Evolutionary conservation across 2,888 invertebrate genomes (phyloP), one percentile per base, ranked within the genome.

Genomic region (Spisula subtruncata): DNA sequence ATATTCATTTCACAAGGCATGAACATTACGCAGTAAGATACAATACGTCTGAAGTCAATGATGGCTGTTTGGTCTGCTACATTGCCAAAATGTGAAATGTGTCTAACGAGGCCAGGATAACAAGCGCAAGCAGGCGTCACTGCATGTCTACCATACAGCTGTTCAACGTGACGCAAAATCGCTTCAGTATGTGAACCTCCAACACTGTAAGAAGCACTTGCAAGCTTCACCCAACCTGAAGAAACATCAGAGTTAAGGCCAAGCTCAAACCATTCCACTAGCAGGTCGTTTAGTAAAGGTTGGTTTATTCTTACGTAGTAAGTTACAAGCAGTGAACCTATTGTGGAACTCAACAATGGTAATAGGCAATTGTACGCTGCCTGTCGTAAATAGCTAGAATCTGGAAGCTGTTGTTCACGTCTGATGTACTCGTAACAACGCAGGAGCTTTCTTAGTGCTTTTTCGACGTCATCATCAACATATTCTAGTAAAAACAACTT

Each of bases 1-100:
- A 60, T 60, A 46, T 48, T 46, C 18, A 41, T 4, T 51, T 84
- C 84, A 71, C 84, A 35, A 41, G 10, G 84, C 25, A 84, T 20
- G 32, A 56, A 82, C 1, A 20, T 32, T 32, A 56, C 12, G 66
- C 66, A 35, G 25, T n/a, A 35, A 18, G 54, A 14, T 20, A 60
- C 54, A 60, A 20, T 20, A 4, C 25, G 60, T 60, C 60, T n/a
- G 60, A 20, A 20, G 18, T 18, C 60, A n/a, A 8, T 0, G 25
- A 20, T 20, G 1, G 2, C 2, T 60, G 18, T 60, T 60, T 60
- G 60, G 2, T 60, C 25, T 6, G 60, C 20, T 60, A 60, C n/a
- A 60, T 18, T 60, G n/a, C 6, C 60, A 60, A 60, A 20, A 6
- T n/a, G 18, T 41, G 2, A 8, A 41, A 5, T 41, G 41, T 41